Evolutionary conservation across 2,113 vertebrate species (phyloP), one percentile per base, ranked within the genome.

Genomic region (Marmota monax): DNA sequence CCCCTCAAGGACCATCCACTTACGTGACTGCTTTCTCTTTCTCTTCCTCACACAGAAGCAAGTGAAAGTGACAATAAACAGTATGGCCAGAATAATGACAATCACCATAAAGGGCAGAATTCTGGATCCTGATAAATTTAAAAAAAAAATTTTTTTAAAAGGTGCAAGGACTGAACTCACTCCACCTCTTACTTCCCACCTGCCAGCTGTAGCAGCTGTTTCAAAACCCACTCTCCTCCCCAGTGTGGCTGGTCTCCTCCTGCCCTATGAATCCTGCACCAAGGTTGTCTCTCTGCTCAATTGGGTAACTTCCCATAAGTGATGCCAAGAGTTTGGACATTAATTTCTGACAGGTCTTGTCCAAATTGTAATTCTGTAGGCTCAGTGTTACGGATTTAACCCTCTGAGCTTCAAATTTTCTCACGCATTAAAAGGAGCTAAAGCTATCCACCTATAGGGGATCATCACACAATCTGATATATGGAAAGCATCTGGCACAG

Each of bases 11-110:
- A 32, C 83, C 69, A 39, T 20, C 78, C 34, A 95, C 96, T 97
- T 83, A 97, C 97, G 1, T 84, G 82, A 20, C 42, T 10, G 84
- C 67, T 56, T 94, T 78, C 29, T 94, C 84, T 92, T 97, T 92
- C 69, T 92, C 39, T 29, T 88, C 78, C 92, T 12, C 88, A 97
- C 27, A 13, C 3, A 97, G 48, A 96, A 61, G 77, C 12, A 78
- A 56, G 2, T 22, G 56, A 98, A 17, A 11, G 23, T 20, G 16
- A 27, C 5, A 2, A 96, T 65, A 7, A 94, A 1, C 22, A 97
- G 9, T 2, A 7, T 0, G 42, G 29, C 2, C 3, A 93, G 58
- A 91, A 91, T 32, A 53, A 42, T 0, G 4, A 42, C 17, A 56
- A 29, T 11, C 73, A 90, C 27, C 90, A 61, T 3, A 1, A 84